Percentiles rank a stretch among this genome's conserved stretches.
Conservation (phyloP, 2,113 vertebrate genomes). For the Silurus glanis region DNA sequence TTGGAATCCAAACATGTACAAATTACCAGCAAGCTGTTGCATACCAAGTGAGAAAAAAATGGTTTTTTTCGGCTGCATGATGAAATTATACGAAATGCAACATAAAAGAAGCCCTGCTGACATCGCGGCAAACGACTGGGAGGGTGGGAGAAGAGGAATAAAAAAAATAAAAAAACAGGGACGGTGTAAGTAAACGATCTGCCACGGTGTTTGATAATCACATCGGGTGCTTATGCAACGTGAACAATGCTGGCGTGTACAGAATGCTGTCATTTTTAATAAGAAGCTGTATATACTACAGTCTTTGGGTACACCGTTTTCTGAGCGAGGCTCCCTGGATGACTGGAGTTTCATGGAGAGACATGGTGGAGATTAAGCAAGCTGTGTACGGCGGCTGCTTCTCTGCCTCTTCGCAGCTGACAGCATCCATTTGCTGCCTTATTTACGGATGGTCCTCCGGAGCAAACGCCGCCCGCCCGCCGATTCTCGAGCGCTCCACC, state of each 20-base stretch:
- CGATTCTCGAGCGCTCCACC: slow-evolving; percentile 46
- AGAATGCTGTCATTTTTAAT: slow-evolving; percentile 38
- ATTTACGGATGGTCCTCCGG: slow-evolving; percentile 50
- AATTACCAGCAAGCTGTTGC: slow-evolving; percentile 72
- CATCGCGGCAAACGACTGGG: slow-evolving; percentile 63
- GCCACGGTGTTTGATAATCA: slow-evolving; percentile 68
- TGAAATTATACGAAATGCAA: slow-evolving; percentile 79
- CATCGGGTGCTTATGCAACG: slow-evolving; percentile 36
- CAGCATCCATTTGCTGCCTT: slow-evolving; percentile 62
- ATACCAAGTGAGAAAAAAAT: slow-evolving; percentile 68
- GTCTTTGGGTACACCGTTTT: slow-evolving; percentile 22
- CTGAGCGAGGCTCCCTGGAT: slow-evolving; percentile 16
- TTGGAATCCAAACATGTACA: slow-evolving; percentile 78
- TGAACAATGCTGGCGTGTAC: slow-evolving; percentile 4
- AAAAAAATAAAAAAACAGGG: slow-evolving; percentile 25
- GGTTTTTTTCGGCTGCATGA: slow-evolving; percentile 64
- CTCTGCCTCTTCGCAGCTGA: slow-evolving; percentile 45
- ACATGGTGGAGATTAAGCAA: slow-evolving; percentile 70
- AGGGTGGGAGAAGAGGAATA: background rate
- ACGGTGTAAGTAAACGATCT: slow-evolving; percentile 66
- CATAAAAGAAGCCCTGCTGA: slow-evolving; percentile 72
- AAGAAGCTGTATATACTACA: slow-evolving; percentile 47
- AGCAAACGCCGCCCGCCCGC: slow-evolving; percentile 15
- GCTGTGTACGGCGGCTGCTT: slow-evolving; percentile 47
- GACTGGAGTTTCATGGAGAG: slow-evolving; percentile 30